Conservation (phyloP, 2,888 invertebrate genomes). For the Clitarchus hookeri region DNA sequence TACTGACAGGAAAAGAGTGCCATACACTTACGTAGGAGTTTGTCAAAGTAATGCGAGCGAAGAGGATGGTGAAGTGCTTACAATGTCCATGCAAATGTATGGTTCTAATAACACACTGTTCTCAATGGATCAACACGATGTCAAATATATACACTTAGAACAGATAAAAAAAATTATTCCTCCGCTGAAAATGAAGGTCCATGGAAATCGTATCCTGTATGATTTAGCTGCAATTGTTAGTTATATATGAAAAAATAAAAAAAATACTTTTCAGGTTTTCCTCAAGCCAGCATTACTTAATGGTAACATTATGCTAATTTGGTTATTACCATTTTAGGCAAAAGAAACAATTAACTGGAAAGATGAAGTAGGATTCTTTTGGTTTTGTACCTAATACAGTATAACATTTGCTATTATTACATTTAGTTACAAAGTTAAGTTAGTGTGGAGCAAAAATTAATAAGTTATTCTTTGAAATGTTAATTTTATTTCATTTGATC, state of each 20-base stretch:
- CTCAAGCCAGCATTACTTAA: not conserved
- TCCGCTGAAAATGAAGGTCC: not conserved
- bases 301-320: too few species aligned
- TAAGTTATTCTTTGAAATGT: too few species aligned
- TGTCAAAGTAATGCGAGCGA: not conserved
- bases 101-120: not conserved
- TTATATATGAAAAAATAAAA: not conserved
- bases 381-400: too few species aligned
- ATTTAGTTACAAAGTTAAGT: too few species aligned
- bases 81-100: not conserved
- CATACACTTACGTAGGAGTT: not conserved
- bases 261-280: not conserved
- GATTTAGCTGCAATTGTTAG: not conserved
- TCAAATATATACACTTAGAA: not conserved
- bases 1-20: not conserved
- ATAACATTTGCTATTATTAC: too few species aligned
- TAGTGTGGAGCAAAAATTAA: too few species aligned
- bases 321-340: too few species aligned
- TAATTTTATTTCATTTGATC: too few species aligned
- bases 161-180: not conserved
- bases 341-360: too few species aligned
- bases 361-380: too few species aligned
- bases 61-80: not conserved
- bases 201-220: not conserved
- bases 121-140: not conserved